These are phyloP conservation scores for Meda fulgida DNA, from an alignment of 2,797 vertebrate genomes.

Conservation along the genomic window DNA sequence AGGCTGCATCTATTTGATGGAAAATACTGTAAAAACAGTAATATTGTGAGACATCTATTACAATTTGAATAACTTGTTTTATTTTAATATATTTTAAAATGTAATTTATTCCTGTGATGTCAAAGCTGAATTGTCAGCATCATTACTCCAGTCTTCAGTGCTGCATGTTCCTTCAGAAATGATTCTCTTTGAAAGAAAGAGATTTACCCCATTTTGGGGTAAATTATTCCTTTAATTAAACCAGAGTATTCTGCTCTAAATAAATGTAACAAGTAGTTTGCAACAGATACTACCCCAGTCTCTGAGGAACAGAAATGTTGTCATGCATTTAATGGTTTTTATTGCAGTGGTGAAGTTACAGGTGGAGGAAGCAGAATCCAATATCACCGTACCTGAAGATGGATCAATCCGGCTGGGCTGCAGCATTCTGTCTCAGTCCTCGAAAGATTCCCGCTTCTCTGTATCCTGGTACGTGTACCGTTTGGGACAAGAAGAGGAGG, in stretches of 20 bases:
- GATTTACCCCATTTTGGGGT: not conserved
- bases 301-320: not conserved
- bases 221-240: constrained; percentile 13
- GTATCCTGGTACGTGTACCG: constrained; percentile 91
- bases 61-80: not conserved
- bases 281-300: not conserved
- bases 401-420: constrained; percentile 89
- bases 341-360: constrained; percentile 86
- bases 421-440: constrained; percentile 88
- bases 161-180: not conserved
- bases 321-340: constrained; percentile 2
- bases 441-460: constrained; percentile 89
- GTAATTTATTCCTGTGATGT: not conserved
- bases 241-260: not conserved
- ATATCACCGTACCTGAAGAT: constrained; percentile 86
- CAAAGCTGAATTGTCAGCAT: not conserved
- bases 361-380: constrained; percentile 87
- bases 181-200: not conserved
- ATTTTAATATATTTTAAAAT: not conserved
- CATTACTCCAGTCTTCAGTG: not conserved
- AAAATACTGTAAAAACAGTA: not conserved
- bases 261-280: not conserved
- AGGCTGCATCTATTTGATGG: not conserved
- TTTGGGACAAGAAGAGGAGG: constrained; percentile 60
- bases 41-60: not conserved